Evolutionary conservation across 2,113 vertebrate genomes (phyloP).

Genomic region (Maccullochella peelii): DNA sequence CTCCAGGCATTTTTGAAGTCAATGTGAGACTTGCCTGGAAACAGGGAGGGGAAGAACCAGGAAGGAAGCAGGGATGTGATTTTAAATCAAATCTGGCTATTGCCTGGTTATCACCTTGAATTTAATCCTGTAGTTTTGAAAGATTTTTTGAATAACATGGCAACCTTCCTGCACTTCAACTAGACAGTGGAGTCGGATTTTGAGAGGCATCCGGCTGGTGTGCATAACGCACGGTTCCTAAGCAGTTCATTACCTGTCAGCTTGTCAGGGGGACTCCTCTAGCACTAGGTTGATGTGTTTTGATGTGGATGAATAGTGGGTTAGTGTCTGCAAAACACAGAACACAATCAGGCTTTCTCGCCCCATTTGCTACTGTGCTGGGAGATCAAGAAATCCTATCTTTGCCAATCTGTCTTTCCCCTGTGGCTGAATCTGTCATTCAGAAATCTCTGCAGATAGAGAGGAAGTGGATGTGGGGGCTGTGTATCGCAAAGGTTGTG

Average conservation of each 20-base stretch:
- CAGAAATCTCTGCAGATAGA: slow-evolving; percentile 46
- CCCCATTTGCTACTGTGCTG: slow-evolving; percentile 26
- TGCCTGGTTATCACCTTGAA: neutral
- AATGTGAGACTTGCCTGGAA: slow-evolving; percentile 40
- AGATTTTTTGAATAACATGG: neutral
- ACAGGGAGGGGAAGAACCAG: slow-evolving; percentile 15
- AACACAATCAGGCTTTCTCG: slow-evolving; percentile 37
- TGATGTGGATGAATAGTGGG: slow-evolving; percentile 37
- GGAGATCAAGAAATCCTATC: slow-evolving; percentile 35
- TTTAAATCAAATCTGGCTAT: slow-evolving; percentile 38
- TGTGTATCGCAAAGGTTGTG: neutral
- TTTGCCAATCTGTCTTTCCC: slow-evolving; percentile 28
- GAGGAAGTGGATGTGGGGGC: neutral
- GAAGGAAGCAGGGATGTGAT: slow-evolving; percentile 20
- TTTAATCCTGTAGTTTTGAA: slow-evolving; percentile 1
- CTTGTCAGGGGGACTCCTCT: slow-evolving; percentile 30
- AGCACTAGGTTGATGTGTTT: slow-evolving; percentile 20
- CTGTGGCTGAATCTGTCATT: slow-evolving; percentile 52
- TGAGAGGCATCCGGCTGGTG: slow-evolving; percentile 23
- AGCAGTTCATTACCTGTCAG: slow-evolving; percentile 49
- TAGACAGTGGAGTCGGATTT: neutral
- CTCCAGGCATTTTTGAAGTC: slow-evolving; percentile 42
- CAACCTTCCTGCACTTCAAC: neutral
- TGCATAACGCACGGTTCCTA: slow-evolving; percentile 5
- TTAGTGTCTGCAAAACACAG: slow-evolving; percentile 34